These are phyloP conservation scores for Anguilla japonica DNA, from an alignment of 2,113 vertebrate genomes.

Conservation along the genomic window DNA sequence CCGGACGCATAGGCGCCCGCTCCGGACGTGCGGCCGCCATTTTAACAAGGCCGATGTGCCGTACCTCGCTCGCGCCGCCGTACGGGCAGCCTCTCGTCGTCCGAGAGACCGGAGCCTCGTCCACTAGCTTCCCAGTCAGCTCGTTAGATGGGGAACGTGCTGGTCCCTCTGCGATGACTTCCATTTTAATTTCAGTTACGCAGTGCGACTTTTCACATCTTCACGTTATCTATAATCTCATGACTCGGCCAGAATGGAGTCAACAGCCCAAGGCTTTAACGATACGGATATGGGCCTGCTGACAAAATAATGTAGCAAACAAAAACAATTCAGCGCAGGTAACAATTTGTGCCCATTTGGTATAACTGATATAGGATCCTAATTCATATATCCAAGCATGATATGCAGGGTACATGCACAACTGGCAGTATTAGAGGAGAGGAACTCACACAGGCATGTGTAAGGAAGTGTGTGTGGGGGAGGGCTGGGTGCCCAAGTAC, in stretches of 20 bases:
- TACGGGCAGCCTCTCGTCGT: neutral
- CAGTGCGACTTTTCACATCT: neutral
- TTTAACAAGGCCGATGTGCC: neutral
- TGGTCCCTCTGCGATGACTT: neutral
- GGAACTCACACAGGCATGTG: too few species aligned
- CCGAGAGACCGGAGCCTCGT: neutral
- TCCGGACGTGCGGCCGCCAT: neutral
- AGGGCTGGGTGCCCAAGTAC: too few species aligned
- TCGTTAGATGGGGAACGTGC: neutral
- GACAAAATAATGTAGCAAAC: neutral
- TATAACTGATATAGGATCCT: neutral
- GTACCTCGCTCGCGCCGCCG: neutral
- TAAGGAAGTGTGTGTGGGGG: too few species aligned
- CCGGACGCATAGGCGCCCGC: neutral
- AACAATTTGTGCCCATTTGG: neutral
- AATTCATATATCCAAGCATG: neutral
- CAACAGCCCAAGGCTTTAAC: neutral
- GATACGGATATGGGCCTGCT: neutral
- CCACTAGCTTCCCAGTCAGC: neutral
- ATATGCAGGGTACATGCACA: neutral
- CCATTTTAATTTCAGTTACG: neutral
- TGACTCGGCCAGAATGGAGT: neutral
- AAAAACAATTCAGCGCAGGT: neutral
- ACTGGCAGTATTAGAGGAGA: neutral
- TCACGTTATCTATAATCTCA: neutral